Percentiles rank a stretch among this genome's conserved stretches.
Evolutionary conservation across 2,113 vertebrate species (phyloP).

Genomic region (Lethenteron reissneri): DNA sequence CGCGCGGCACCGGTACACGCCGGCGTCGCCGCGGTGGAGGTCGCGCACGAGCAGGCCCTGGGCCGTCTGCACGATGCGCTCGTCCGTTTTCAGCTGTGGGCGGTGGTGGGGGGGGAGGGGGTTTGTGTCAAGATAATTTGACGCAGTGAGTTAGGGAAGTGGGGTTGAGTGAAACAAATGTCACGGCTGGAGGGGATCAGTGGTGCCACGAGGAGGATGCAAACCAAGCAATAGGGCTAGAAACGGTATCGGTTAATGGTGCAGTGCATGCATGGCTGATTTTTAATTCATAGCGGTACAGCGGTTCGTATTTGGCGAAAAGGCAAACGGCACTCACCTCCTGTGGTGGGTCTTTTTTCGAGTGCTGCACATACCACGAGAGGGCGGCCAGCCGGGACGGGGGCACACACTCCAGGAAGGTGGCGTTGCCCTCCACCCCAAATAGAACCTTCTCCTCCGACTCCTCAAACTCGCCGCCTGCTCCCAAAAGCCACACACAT

Average conservation of each 20-base stretch:
- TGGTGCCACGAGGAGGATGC: no score
- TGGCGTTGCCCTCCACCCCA: constrained; percentile 83
- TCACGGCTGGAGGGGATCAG: no score
- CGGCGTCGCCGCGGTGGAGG: constrained; percentile 42
- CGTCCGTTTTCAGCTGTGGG: constrained; percentile 48
- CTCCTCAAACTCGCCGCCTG: neutral
- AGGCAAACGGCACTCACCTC: constrained; percentile 37
- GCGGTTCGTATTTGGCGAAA: no score
- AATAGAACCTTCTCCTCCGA: constrained; percentile 75
- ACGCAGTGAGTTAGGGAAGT: no score
- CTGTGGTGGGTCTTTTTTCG: constrained; percentile 49
- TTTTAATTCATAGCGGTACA: no score
- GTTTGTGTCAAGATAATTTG: no score
- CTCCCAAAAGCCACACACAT: no score
- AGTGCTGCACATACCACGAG: constrained; percentile 56
- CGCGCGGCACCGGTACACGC: constrained; percentile 57
- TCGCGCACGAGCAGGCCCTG: constrained; percentile 68
- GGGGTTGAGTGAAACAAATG: no score
- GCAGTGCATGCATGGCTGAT: no score
- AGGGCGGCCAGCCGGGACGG: constrained; percentile 83
- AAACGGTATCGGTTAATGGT: no score
- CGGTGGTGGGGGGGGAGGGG: no score
- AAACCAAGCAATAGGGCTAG: no score
- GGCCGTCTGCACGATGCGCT: constrained; percentile 56
- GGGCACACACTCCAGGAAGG: constrained; percentile 83